phyloP scores from a whole-genome alignment of 2,888 invertebrate species.

The Sesia bembeciformis region DNA sequence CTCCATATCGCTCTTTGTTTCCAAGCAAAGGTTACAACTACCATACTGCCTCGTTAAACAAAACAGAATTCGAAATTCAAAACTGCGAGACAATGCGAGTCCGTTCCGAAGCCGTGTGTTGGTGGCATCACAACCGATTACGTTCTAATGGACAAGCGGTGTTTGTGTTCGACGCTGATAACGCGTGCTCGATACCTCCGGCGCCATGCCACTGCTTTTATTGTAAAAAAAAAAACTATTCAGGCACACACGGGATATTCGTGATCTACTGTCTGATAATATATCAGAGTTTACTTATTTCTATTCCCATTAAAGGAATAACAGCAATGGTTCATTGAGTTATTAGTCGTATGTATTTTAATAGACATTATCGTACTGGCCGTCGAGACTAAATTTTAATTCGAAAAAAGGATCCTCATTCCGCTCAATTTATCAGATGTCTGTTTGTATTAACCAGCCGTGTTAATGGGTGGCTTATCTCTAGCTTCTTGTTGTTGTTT shows the following conservation, averaged over 20 bases:
- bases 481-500: constrained; percentile 43
- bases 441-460: constrained; percentile 51
- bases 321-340: too few relatives aligned
- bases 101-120: constrained; percentile 46
- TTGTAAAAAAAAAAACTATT: constrained; percentile 30
- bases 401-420: constrained; percentile 2
- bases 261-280: constrained; percentile 46
- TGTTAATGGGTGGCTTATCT: constrained; percentile 61
- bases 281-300: neutral
- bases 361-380: too few relatives aligned
- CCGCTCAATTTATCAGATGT: constrained; percentile 47
- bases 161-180: constrained; percentile 67
- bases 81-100: constrained; percentile 53
- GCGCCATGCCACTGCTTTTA: constrained; percentile 68
- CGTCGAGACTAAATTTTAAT: too few relatives aligned
- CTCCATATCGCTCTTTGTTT: too few relatives aligned
- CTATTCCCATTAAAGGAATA: too few relatives aligned
- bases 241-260: constrained; percentile 25
- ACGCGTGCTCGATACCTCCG: constrained; percentile 63
- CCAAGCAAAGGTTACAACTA: neutral
- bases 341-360: too few relatives aligned
- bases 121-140: constrained; percentile 72
- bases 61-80: constrained; percentile 41
- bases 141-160: constrained; percentile 73
- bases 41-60: neutral